Conservation (phyloP, 23 tunicate genomes). For the Halocynthia aurantium region DNA sequence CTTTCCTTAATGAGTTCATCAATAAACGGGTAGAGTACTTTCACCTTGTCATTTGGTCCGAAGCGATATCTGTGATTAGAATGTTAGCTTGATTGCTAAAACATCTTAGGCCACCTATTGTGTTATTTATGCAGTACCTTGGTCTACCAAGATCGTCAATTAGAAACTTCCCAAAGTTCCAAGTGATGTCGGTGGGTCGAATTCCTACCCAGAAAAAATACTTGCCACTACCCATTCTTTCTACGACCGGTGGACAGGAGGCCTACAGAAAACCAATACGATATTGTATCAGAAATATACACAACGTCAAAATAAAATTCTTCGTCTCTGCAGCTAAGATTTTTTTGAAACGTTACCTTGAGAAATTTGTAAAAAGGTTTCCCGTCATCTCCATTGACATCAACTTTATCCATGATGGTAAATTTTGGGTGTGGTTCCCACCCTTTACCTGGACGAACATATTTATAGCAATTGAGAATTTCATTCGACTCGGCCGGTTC, state of each 20-base stretch:
- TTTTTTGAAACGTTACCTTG: constrained; percentile 20
- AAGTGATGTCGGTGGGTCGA: constrained; percentile 31
- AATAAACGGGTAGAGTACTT: constrained; percentile 1
- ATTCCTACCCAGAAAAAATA: constrained; percentile 18
- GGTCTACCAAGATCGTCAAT: constrained; percentile 34
- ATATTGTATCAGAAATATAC: neutral
- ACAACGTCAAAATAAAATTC: neutral
- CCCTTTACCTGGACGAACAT: constrained; percentile 52
- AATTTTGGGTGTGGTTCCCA: constrained; percentile 37
- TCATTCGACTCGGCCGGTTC: constrained; percentile 31
- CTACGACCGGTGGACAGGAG: constrained; percentile 18
- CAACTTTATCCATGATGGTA: constrained; percentile 23
- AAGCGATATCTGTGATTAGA: constrained; percentile 13
- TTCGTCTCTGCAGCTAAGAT: too few species aligned
- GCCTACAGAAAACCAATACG: neutral
- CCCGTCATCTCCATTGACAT: constrained; percentile 44
- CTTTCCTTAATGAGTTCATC: constrained; percentile 21
- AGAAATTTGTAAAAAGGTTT: constrained; percentile 7
- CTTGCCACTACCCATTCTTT: neutral
- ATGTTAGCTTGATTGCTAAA: too few species aligned
- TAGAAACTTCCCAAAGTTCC: constrained; percentile 53
- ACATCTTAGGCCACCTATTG: neutral
- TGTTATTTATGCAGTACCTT: constrained; percentile 17
- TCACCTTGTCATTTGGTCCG: constrained; percentile 7
- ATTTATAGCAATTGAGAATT: constrained; percentile 29